Evolutionary conservation across 1,140 invertebrate genomes (phyloP), one percentile per base, ranked within the genome.

Genomic region (Drosophila dunni): DNA sequence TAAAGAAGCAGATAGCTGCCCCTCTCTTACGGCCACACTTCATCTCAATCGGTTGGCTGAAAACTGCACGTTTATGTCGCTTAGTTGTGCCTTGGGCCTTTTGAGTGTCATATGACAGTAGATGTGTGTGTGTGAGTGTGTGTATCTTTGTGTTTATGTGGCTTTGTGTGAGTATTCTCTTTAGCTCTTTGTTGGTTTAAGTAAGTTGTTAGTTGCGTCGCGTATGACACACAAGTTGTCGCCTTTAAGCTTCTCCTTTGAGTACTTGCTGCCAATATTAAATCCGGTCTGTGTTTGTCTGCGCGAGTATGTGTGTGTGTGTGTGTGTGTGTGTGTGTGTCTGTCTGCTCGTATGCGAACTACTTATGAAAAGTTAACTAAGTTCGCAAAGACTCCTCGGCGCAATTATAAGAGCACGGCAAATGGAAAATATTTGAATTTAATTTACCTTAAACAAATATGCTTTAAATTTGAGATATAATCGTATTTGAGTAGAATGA

Each of bases 151-250:
- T 51, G 20, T 40, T 9, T 65, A 34, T 73, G 36, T 11, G 46
- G 8, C 42, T 63, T 24, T 62, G 60, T 42, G 48, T 63, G 24
- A 29, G 46, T 17, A 6, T 57, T 24, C 61, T 64, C 60, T 70
- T 15, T 51, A 33, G 45, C 60, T 44, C 56, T 51, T 29, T 63
- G 61, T 53, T 64, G 83, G 72, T 61, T 83, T 80, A 72, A 86
- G 79, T 89, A 86, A 88, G 83, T 89, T 86, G 83, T 86, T 79
- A 80, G 83, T 67, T 71, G 76, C 80, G 24, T 68, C 60, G 66
- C 54, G 67, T 76, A 73, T 73, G 75, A 86, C 82, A 82, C 79
- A 77, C 80, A 88, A 86, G 83, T 88, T 86, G 83, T 76, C 84
- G 83, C 84, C 79, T 83, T 74, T 74, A 77, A 83, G 83, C 83